Conservation (phyloP, 1,140 invertebrate genomes). For the Sycophaga agraensis region DNA sequence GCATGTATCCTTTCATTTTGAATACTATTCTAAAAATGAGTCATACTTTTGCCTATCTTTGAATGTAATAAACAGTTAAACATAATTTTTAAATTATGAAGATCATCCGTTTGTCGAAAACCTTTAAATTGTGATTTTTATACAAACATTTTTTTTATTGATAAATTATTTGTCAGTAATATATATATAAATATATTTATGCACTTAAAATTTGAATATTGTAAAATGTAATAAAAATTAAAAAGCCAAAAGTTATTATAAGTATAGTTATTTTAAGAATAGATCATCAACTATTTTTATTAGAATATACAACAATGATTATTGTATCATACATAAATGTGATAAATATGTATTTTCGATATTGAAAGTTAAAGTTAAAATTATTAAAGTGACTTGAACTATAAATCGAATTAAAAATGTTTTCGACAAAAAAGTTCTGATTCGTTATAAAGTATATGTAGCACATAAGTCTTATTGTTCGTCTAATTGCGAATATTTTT, state of each 20-base stretch:
- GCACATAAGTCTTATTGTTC: not conserved
- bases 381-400: no score
- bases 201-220: not conserved
- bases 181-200: not conserved
- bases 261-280: slow-evolving; percentile 7
- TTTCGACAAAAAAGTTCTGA: no score
- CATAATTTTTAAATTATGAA: not conserved
- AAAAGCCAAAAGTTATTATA: slow-evolving; percentile 20
- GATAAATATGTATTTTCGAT: not conserved
- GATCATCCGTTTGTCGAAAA: slow-evolving; percentile 2
- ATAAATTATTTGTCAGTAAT: not conserved
- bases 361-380: no score
- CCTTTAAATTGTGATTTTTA: not conserved
- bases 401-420: no score
- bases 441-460: no score
- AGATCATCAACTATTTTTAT: slow-evolving; percentile 15
- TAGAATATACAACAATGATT: not conserved
- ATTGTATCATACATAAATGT: not conserved
- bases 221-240: slow-evolving; percentile 1
- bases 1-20: no score
- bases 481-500: not conserved
- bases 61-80: not conserved
- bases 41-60: slow-evolving; percentile 7
- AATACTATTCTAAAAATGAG: no score
- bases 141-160: not conserved